Evolutionary conservation across 2,888 invertebrate species (phyloP).

Genomic region (Nomada lathburiana): DNA sequence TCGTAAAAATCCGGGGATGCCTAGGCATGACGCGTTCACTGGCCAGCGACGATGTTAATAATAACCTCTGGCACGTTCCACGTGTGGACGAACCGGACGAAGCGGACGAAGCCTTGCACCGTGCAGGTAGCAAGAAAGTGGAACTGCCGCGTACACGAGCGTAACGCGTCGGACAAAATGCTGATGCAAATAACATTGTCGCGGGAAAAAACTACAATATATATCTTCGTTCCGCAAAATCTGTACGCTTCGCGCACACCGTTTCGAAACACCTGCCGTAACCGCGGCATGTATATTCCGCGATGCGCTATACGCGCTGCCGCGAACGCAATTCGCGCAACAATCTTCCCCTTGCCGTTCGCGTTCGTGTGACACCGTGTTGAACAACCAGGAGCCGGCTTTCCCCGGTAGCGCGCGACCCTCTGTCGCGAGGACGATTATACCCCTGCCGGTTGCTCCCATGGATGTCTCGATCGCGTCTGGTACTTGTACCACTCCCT

Average conservation of each 20-base stretch:
- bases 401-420: constrained; percentile 36
- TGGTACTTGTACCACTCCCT: constrained; percentile 65
- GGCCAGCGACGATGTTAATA: constrained; percentile 27
- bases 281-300: too few relatives aligned
- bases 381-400: neutral
- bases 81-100: neutral
- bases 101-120: too few relatives aligned
- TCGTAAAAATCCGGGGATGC: constrained; percentile 58
- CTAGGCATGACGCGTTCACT: constrained; percentile 15
- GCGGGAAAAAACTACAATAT: too few relatives aligned
- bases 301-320: too few relatives aligned
- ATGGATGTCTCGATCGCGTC: constrained; percentile 71
- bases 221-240: too few relatives aligned
- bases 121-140: neutral
- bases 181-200: too few relatives aligned
- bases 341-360: too few relatives aligned
- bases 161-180: too few relatives aligned
- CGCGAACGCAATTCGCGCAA: too few relatives aligned
- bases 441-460: constrained; percentile 51
- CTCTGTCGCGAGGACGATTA: constrained; percentile 39
- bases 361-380: neutral
- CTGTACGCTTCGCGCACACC: too few relatives aligned
- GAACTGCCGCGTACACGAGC: neutral
- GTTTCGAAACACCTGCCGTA: too few relatives aligned
- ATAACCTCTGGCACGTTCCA: constrained; percentile 21